Base-by-base conservation (phyloP, 2,888 invertebrate species). In the Apotomis capreana region DNA sequence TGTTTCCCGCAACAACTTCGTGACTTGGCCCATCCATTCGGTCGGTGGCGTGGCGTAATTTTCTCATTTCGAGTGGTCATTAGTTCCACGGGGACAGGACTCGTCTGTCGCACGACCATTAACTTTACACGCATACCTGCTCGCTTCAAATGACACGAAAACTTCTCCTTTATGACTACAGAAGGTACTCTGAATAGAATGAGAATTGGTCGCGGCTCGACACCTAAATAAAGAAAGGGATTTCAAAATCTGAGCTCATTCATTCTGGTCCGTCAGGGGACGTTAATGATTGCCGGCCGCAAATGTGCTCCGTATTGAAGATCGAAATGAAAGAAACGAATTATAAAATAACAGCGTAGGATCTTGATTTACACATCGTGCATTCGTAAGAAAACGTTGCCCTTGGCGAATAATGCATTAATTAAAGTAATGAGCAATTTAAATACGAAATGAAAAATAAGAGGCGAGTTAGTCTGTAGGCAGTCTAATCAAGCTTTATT, bases 1-100 rank as follows among this genome's bases (percentile, higher is more conserved):
- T 79, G 76, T 74, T 76, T 75, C 79, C 81, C 76, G 82, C 81
- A 82, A 80, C 78, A 80, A 80, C 83, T 85, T 90, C 90, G 91
- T 91, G 91, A 90, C 89, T 88, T 79, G 89, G 79, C 82, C 84
- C 83, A 85, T 86, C 87, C 85, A 84, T 83, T 85, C 84, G 86
- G 84, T 83, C 83, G 83, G 80, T 80, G 78, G 82, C 81, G 79
- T 80, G 83, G 83, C 81, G 90, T 90, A 90, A 91, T 92, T 91
- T 89, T 88, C 91, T 87, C 86, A 85, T 87, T 89, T 87, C 86
- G 86, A 89, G 89, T 89, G 89, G 89, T 89, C 92, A 92, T 92
- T 93, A 92, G 90, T 90, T 86, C 85, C 87, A 85, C 83, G 80
- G 86, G 85, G 87, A 89, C 87, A 83, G 84, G 83, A 85, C 87